A percentile compares a stretch with the other conserved stretches of the same genome.
Conservation (phyloP, 2,113 vertebrate genomes). For the Pantherophis guttatus region DNA sequence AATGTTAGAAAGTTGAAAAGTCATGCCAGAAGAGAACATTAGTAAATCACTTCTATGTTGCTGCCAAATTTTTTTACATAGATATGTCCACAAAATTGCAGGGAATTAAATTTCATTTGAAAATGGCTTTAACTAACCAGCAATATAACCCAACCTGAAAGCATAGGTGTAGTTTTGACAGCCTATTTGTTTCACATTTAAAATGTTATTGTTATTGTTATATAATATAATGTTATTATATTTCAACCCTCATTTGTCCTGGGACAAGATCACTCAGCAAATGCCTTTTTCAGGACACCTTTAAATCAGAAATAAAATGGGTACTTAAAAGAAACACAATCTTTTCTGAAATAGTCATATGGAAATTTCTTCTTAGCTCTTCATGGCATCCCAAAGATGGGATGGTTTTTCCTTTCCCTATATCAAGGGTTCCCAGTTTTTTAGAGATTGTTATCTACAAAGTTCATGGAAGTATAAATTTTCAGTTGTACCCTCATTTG, state of each 20-base stretch:
- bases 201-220: not conserved
- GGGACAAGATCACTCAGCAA: not conserved
- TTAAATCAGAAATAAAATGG: not conserved
- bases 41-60: not conserved
- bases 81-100: not conserved
- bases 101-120: not conserved
- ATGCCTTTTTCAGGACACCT: not conserved
- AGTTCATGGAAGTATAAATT: not conserved
- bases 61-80: not conserved
- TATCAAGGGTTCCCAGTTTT: not conserved
- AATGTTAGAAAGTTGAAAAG: not conserved
- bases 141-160: not conserved
- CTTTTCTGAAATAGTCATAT: not conserved
- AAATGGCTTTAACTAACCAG: not conserved
- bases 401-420: not conserved
- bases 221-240: not conserved
- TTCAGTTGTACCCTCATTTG: not conserved
- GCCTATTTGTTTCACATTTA: not conserved
- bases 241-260: not conserved
- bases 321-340: not conserved
- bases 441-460: not conserved
- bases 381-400: not conserved
- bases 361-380: not conserved
- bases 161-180: not conserved
- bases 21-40: not conserved